Conservation (phyloP, 2,888 invertebrate species). For the Cephus nigrinus region DNA sequence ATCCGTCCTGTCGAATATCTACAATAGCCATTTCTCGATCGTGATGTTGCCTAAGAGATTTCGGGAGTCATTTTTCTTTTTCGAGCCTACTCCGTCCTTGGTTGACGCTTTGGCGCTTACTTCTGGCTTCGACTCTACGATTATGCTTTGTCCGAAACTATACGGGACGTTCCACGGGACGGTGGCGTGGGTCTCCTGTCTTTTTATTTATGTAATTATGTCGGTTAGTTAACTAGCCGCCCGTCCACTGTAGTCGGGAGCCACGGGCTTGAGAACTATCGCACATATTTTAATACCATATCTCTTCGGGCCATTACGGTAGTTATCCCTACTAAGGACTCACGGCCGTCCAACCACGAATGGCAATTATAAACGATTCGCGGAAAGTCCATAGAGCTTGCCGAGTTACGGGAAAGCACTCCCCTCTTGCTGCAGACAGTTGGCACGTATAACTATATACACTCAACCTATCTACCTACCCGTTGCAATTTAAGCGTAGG, state of each 20-base stretch:
- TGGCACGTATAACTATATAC: background rate
- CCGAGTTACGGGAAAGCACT: background rate
- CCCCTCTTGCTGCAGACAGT: background rate
- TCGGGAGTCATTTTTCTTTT: background rate
- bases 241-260: background rate
- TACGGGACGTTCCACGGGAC: background rate
- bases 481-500: background rate
- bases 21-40: background rate
- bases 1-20: background rate
- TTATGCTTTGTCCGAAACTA: background rate
- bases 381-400: background rate
- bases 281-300: slow-evolving; percentile 44
- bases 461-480: background rate
- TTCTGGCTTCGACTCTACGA: background rate
- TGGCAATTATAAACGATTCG: slow-evolving; percentile 49
- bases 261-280: background rate
- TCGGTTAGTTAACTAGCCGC: background rate
- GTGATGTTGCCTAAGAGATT: background rate
- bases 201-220: background rate
- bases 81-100: background rate
- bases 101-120: background rate
- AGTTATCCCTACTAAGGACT: slow-evolving; percentile 42
- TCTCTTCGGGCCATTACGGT: slow-evolving; percentile 40
- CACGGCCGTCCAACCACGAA: slow-evolving; percentile 26
- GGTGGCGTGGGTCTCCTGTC: background rate